Percentiles rank a stretch among this genome's conserved stretches.
Evolutionary conservation across 2,797 vertebrate genomes (phyloP).

Genomic region (Alfaro cultratus): DNA sequence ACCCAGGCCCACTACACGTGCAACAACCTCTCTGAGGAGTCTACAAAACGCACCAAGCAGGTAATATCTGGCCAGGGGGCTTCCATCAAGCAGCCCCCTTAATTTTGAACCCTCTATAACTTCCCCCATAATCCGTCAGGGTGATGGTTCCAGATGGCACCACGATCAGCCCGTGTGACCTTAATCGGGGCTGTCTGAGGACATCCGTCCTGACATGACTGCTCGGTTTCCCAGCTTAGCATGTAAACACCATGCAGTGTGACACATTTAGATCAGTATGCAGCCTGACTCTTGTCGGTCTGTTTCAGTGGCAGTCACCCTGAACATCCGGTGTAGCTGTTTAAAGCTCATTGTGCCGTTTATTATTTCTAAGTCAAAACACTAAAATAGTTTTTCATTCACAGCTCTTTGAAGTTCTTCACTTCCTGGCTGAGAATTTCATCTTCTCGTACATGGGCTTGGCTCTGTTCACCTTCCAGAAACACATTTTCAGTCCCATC

Average conservation of each 20-base stretch:
- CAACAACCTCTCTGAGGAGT: conserved; percentile 95
- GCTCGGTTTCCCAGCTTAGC: conserved; percentile 54
- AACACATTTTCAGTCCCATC: conserved; percentile 94
- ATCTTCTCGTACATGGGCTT: conserved; percentile 99
- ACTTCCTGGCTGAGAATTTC: conserved; percentile 98
- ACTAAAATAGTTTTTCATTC: conserved; percentile 10
- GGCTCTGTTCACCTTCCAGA: conserved; percentile 98
- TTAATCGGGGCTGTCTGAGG: conserved; percentile 69
- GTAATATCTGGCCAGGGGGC: conserved; percentile 60
- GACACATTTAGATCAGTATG: conserved; percentile 13
- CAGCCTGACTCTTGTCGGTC: neutral
- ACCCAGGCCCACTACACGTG: conserved; percentile 97
- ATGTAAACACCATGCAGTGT: conserved; percentile 4
- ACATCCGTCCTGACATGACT: conserved; percentile 44
- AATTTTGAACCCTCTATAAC: neutral
- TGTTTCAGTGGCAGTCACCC: neutral
- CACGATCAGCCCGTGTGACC: conserved; percentile 66
- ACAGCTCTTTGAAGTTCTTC: conserved; percentile 86
- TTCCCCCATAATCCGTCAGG: neutral
- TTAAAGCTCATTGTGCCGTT: neutral
- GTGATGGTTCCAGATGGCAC: conserved; percentile 65
- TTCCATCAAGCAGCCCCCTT: neutral
- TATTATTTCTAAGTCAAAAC: neutral
- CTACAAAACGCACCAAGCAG: conserved; percentile 95
- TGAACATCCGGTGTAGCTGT: neutral